Percentiles rank a stretch among this genome's conserved stretches.
phyloP scores from a whole-genome alignment of 1,140 invertebrate genomes.

The Caenorhabditis brenneri region DNA sequence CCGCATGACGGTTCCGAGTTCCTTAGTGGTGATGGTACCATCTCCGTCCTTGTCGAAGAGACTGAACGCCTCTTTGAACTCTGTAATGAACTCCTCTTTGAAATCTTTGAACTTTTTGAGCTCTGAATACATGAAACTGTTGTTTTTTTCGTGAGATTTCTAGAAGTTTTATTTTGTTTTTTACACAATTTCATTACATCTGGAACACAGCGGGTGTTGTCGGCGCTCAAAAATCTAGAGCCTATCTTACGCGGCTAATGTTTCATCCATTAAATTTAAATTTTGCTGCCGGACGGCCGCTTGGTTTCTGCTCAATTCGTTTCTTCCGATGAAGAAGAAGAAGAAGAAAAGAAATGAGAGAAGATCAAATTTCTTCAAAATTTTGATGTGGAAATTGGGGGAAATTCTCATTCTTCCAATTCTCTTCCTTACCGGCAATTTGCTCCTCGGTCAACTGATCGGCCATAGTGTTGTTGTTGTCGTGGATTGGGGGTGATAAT shows the following conservation, averaged over 20 bases:
- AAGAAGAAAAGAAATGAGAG: constrained; percentile 31
- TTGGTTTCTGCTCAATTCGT: constrained; percentile 32
- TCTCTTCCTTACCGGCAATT: constrained; percentile 64
- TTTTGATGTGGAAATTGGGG: background rate
- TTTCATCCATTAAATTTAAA: constrained; percentile 40
- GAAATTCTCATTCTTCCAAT: background rate
- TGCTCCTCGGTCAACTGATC: constrained; percentile 71
- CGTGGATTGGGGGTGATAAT: background rate
- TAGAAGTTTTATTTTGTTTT: too few relatives aligned
- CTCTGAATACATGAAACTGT: too few relatives aligned
- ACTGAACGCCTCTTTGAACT: constrained; percentile 99
- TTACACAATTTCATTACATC: background rate
- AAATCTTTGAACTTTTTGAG: too few relatives aligned
- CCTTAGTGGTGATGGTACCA: constrained; percentile 99
- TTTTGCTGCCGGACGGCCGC: background rate
- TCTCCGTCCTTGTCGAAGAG: constrained; percentile 99
- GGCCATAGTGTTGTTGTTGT: constrained; percentile 61
- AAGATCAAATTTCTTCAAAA: constrained; percentile 13
- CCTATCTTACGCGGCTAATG: background rate
- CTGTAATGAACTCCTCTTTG: too few relatives aligned
- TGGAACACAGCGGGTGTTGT: background rate
- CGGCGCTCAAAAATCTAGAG: too few relatives aligned
- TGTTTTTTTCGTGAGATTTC: too few relatives aligned
- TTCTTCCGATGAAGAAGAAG: background rate
- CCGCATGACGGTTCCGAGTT: constrained; percentile 97